Evolutionary conservation across 2,888 invertebrate genomes (phyloP).

Genomic region (Callinectes sapidus): DNA sequence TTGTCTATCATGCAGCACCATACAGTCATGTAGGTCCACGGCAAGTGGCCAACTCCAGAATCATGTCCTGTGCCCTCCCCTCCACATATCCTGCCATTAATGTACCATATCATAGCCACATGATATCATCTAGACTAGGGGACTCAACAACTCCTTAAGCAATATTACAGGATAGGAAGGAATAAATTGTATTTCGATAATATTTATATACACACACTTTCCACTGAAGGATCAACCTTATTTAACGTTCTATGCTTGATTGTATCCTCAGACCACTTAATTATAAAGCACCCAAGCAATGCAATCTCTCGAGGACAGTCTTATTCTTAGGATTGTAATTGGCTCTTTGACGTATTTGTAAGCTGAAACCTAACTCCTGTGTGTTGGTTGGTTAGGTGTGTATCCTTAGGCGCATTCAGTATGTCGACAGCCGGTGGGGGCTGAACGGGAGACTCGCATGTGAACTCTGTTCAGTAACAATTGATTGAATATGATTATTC

Average conservation of each 20-base stretch:
- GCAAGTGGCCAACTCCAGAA: slow-evolving; percentile 7
- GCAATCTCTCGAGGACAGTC: background rate
- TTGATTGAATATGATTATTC: background rate
- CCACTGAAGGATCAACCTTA: background rate
- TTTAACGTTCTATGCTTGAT: background rate
- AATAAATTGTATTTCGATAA: background rate
- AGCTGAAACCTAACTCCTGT: background rate
- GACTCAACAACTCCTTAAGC: slow-evolving; percentile 41
- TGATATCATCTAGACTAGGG: slow-evolving; percentile 64
- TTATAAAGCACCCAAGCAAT: background rate
- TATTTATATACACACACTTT: background rate
- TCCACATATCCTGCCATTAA: slow-evolving; percentile 67
- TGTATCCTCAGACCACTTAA: background rate
- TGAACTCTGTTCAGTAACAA: background rate
- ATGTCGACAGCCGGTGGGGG: background rate
- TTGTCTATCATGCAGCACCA: slow-evolving; percentile 33
- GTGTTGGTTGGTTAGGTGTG: slow-evolving; percentile 25
- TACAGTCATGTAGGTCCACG: slow-evolving; percentile 26
- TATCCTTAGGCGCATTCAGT: background rate
- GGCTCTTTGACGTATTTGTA: background rate
- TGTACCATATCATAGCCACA: slow-evolving; percentile 67
- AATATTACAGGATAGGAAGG: slow-evolving; percentile 42
- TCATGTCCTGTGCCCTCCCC: slow-evolving; percentile 66
- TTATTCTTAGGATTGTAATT: background rate
- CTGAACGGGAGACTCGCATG: background rate